Evolutionary conservation across 1,140 invertebrate species (phyloP).

Genomic region (Listronotus bonariensis): DNA sequence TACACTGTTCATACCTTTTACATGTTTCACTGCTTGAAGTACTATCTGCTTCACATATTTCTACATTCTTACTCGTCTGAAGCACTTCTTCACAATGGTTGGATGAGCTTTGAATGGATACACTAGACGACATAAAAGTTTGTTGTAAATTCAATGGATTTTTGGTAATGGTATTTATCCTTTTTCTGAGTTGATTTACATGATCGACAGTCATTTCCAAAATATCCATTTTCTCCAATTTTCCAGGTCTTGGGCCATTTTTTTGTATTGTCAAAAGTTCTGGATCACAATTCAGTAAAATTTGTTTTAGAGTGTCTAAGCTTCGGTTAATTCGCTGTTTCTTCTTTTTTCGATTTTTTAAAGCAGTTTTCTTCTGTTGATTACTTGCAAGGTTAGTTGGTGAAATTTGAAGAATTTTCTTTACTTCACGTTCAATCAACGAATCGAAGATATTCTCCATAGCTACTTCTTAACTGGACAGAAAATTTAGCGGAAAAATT

Average conservation of each 20-base stretch:
- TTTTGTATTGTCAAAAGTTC: conserved; percentile 15
- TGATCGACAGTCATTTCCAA: conserved; percentile 31
- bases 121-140: too few relatives aligned
- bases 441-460: conserved; percentile 8
- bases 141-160: too few relatives aligned
- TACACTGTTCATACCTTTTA: too few relatives aligned
- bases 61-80: too few relatives aligned
- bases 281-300: conserved; percentile 29
- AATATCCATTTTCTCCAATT: conserved; percentile 19
- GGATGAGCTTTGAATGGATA: too few relatives aligned
- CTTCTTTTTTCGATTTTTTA: conserved; percentile 1
- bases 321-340: conserved; percentile 14
- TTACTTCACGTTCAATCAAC: conserved; percentile 7
- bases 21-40: too few relatives aligned
- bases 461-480: background rate
- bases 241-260: conserved; percentile 24
- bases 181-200: conserved; percentile 12
- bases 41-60: too few relatives aligned
- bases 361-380: background rate
- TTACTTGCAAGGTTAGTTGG: background rate
- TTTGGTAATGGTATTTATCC: background rate
- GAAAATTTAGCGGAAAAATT: background rate
- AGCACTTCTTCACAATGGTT: too few relatives aligned
- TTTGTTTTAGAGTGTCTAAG: conserved; percentile 25
- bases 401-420: conserved; percentile 7